Conservation (phyloP, 2,888 invertebrate species). For the Oscheius onirici region DNA sequence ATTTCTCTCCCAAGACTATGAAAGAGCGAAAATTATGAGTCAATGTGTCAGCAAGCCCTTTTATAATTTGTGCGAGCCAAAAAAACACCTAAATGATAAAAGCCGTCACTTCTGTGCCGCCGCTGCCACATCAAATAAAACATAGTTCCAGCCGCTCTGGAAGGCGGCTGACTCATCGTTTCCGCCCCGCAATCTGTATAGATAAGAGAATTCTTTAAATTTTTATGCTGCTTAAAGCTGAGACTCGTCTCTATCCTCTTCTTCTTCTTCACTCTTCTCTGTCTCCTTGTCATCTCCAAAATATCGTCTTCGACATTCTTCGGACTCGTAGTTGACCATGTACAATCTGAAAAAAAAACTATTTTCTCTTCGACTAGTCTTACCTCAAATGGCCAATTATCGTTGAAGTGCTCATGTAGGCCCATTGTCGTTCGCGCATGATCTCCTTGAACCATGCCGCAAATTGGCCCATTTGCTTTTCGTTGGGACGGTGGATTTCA, state of each 20-base stretch:
- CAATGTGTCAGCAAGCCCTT: no score
- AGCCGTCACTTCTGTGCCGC: no score
- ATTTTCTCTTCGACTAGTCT: not conserved
- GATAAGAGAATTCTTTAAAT: no score
- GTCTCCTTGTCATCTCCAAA: conserved; percentile 6
- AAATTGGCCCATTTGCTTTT: conserved; percentile 31
- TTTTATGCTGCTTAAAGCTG: no score
- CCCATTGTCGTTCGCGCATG: conserved; percentile 19
- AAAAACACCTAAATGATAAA: no score
- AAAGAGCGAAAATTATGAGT: no score
- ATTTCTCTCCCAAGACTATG: no score
- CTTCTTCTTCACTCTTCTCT: not conserved
- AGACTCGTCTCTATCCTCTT: not conserved
- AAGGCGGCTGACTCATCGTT: no score
- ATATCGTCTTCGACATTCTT: conserved; percentile 42
- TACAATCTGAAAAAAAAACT: conserved; percentile 50
- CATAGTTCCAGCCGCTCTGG: no score
- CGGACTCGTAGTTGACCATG: conserved; percentile 46
- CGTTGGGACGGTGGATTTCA: conserved; percentile 47
- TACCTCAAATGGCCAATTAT: conserved; percentile 32
- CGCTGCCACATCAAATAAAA: no score
- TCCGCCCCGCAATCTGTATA: no score
- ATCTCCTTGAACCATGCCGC: conserved; percentile 11
- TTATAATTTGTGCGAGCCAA: no score
- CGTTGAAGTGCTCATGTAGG: conserved; percentile 27